phyloP scores from a whole-genome alignment of 1,140 invertebrate species.

The Homarus americanus region DNA sequence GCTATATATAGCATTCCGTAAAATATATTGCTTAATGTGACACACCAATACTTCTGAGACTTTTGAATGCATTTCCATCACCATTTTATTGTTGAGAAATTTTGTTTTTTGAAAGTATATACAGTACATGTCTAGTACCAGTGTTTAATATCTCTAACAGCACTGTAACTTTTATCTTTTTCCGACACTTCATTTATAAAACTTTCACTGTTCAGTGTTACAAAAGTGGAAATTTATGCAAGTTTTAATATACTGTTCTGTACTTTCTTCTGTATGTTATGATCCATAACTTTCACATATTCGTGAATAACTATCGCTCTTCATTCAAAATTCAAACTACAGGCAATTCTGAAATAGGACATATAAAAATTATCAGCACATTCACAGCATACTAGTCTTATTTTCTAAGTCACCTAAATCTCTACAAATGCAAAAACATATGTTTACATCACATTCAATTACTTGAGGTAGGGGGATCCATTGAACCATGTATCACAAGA shows the following conservation, averaged over 20 bases:
- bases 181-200: conserved; percentile 52
- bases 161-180: conserved; percentile 1
- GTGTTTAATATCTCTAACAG: background rate
- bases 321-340: conserved; percentile 41
- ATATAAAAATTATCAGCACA: conserved; percentile 62
- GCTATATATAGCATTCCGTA: conserved; percentile 10
- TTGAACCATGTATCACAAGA: conserved; percentile 50
- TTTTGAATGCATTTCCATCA: background rate
- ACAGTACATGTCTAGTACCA: background rate
- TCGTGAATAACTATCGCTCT: conserved; percentile 14
- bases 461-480: conserved; percentile 57
- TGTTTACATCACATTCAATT: conserved; percentile 69
- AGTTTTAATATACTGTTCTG: conserved; percentile 43
- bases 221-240: conserved; percentile 65
- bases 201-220: conserved; percentile 54
- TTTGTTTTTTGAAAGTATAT: background rate
- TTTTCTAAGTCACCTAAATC: conserved; percentile 48
- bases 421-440: conserved; percentile 69
- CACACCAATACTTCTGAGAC: conserved; percentile 13
- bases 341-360: conserved; percentile 3
- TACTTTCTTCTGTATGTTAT: conserved; percentile 49
- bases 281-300: conserved; percentile 44
- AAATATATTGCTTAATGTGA: conserved; percentile 36
- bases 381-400: conserved; percentile 67
- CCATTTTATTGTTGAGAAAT: background rate